Evolutionary conservation across 2,797 vertebrate species (phyloP), one percentile per base, ranked within the genome.

Genomic region (Hyperoplus lanceolatus): DNA sequence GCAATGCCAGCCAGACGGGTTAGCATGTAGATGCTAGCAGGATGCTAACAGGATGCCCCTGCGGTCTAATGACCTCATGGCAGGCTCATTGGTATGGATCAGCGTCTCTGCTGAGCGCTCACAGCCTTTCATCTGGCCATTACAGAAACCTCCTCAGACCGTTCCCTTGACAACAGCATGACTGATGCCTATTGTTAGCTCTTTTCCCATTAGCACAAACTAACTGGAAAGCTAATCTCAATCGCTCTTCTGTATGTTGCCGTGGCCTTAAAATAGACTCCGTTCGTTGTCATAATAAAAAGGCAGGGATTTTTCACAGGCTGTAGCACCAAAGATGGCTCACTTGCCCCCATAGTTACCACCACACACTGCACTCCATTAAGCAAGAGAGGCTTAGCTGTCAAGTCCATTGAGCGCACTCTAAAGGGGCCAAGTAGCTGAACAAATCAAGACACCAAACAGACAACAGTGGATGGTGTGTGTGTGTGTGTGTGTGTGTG

Each of bases 151-250:
- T 61, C 76, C 82, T 90, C 84, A 72, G 70, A 48, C 82, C 8
- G 81, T 93, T 89, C 84, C 90, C 91, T 80, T 87, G 90, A 90
- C 90, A 82, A 91, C 90, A 64, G 81, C 89, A 90, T 87, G 89
- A 90, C 89, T 85, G 91, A 92, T 87, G 72, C 76, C 83, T 87
- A 87, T 90, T 89, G 90, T 89, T 90, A 87, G 87, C 56, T 57
- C 7, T 66, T 79, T 65, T 79, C 67, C 63, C 61, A 72, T 82
- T 73, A 80, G 70, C 29, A 74, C 51, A 64, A 82, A 82, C 79
- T 70, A 82, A 85, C 70, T 89, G 66, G 53, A 73, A 29, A 61
- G 73, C 77, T 84, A 79, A 89, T 81, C 82, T 89, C 18, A 57
- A 63, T 61, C 36, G 60, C 70, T 43, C 67, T 4, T 14, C 72